Percentiles rank a stretch among this genome's conserved stretches.
Evolutionary conservation across 2,113 vertebrate species (phyloP).

Genomic region (Athene cunicularia): DNA sequence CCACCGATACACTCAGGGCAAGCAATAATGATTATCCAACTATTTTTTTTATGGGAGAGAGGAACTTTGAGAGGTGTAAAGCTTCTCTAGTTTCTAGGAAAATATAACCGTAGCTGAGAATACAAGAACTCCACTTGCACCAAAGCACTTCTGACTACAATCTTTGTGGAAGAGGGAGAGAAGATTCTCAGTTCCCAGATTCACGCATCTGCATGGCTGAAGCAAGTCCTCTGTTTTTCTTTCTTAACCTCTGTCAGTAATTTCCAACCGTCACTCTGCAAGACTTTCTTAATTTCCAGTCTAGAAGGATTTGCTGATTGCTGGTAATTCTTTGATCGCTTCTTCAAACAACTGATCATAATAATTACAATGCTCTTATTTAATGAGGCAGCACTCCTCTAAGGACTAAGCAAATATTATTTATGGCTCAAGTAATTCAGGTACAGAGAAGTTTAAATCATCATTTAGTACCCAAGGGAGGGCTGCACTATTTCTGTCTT

Average conservation of each 20-base stretch:
- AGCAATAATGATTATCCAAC: neutral
- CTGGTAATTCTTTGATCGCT: slow-evolving; percentile 33
- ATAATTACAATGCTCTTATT: slow-evolving; percentile 15
- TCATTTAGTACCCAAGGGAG: neutral
- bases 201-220: neutral
- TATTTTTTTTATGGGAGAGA: neutral
- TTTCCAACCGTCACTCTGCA: neutral
- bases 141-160: neutral
- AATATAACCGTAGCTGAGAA: neutral
- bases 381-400: slow-evolving; percentile 18
- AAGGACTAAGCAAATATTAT: slow-evolving; percentile 36
- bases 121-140: neutral
- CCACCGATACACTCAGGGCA: neutral
- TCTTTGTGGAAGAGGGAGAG: neutral
- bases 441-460: slow-evolving; percentile 42
- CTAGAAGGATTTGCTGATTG: slow-evolving; percentile 10
- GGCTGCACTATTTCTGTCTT: neutral
- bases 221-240: neutral
- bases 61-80: neutral
- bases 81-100: neutral
- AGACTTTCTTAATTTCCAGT: neutral
- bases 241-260: neutral
- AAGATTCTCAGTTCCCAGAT: neutral
- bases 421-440: slow-evolving; percentile 39
- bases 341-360: slow-evolving; percentile 20